Evolutionary conservation across 2,113 vertebrate genomes (phyloP), one percentile per base, ranked within the genome.

Genomic region (Nibea albiflora): DNA sequence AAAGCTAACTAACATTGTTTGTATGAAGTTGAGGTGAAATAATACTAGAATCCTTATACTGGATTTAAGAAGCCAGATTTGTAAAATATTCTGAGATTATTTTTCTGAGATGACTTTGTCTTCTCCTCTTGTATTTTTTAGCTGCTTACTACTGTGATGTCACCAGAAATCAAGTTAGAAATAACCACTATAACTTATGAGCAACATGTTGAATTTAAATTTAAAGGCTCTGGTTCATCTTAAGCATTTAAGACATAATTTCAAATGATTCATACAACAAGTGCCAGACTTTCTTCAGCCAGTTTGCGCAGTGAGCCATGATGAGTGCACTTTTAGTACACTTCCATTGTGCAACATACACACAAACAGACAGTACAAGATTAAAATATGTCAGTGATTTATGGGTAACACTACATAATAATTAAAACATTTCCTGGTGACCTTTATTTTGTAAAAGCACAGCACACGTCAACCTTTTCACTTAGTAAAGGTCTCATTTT

Each of bases 171-270:
- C 0, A 66, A 39, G 26, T 46, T 46, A 46, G 11, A 66, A 53
- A 74, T 58, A 80, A 67, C 6, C 19, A 53, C 8, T 53, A 1
- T 60, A 54, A 77, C 56, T 11, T 61, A 26, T 35, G 53, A 57
- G 28, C 16, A 46, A 1, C n/a, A 35, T 3, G 28, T 4, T 80
- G 24, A 54, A 56, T 22, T 39, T 16, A 16, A 66, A n/a, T 61
- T 3, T 20, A 54, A 54, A 78, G 26, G 53, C 31, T 73, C 53
- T 67, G 66, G 52, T 78, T 60, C 28, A 26, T 69, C 19, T 39
- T 39, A 4, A 68, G 31, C 20, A 46, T 63, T 57, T 0, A n/a
- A 4, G 17, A 65, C 49, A 4, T 60, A 54, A 77, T 70, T 60
- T 16, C 50, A 74, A 9, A 63, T 17, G 16, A 35, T 72, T 22